Base-by-base conservation (phyloP, 2,888 invertebrate genomes). In the Drosophila histrio region DNA sequence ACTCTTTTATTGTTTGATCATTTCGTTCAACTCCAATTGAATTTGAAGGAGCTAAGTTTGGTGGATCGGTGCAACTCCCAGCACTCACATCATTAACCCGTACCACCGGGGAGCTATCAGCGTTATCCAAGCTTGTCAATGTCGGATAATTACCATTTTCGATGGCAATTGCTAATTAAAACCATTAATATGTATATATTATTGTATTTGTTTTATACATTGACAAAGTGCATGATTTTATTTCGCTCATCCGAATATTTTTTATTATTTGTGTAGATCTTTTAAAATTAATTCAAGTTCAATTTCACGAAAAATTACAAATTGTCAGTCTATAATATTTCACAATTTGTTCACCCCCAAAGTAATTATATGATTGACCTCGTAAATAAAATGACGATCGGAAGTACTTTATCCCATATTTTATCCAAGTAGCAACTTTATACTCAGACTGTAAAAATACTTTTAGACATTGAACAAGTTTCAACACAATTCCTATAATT, bases 111-210 rank as follows among this genome's bases (percentile, higher is more conserved):
- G 71, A 34, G 38, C 9, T 69, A 39, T 65, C 63, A 36, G 64
- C 65, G 62, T 65, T 77, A 44, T 90, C 83, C 75, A 87, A 57
- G 61, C 74, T 78, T n/a, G 78, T 70, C 46, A 89, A 70, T 46
- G 85, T 64, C 22, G 85, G 50, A 38, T 88, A 89, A 54, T 67
- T 83, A 43, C 78, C 88, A 59, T 78, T 86, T 61, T 88, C 89
- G 54, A 89, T 79, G 38, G 89, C 64, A 58, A 89, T 79, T 38
- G 89, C 87, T 85, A 52, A 56, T 83, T 63, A 15, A 60, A 57
- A 53, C 34, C 43, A 36, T 61, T 49, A 56, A 59, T 43, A 26
- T 26, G 19, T 17, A 17, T 17, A 11, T 9, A 28, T 38, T 39
- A 50, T 36, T 3, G 9, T 52, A 26, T 9, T 24, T 41, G 4